Evolutionary conservation across 2,113 vertebrate species (phyloP).

Genomic region (Eleginops maclovinus): DNA sequence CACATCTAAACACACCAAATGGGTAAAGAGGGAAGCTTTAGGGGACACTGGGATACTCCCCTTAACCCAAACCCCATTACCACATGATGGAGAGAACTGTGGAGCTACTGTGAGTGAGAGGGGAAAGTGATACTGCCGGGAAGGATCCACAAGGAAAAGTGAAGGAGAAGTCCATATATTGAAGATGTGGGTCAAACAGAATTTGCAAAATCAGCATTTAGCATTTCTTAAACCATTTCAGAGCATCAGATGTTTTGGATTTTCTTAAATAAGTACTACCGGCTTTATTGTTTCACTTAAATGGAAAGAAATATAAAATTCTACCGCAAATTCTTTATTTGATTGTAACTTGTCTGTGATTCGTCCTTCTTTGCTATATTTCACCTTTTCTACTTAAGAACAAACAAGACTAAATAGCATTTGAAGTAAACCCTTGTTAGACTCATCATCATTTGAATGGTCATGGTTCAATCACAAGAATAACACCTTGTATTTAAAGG

Average conservation of each 20-base stretch:
- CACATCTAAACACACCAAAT: conserved; percentile 27
- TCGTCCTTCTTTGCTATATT: neutral
- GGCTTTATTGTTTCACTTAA: no score
- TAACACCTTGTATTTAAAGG: no score
- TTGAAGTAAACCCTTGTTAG: no score
- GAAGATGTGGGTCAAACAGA: conserved; percentile 26
- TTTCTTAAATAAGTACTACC: no score
- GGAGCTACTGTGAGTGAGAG: conserved; percentile 14
- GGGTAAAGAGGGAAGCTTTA: conserved; percentile 7
- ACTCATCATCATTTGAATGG: no score
- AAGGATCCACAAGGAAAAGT: conserved; percentile 27
- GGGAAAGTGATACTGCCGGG: conserved; percentile 8
- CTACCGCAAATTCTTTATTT: no score
- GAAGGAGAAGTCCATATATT: neutral
- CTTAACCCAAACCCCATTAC: conserved; percentile 14
- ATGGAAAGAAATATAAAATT: neutral
- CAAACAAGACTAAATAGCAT: no score
- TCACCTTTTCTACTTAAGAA: no score
- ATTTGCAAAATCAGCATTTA: conserved; percentile 9
- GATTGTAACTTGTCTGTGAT: no score
- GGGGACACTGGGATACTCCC: conserved; percentile 15
- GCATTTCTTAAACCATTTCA: conserved; percentile 45
- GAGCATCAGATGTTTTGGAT: neutral
- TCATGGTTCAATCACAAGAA: no score
- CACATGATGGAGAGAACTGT: conserved; percentile 6